Base-by-base conservation (phyloP, 1,140 invertebrate genomes). In the Drosophila azteca region DNA sequence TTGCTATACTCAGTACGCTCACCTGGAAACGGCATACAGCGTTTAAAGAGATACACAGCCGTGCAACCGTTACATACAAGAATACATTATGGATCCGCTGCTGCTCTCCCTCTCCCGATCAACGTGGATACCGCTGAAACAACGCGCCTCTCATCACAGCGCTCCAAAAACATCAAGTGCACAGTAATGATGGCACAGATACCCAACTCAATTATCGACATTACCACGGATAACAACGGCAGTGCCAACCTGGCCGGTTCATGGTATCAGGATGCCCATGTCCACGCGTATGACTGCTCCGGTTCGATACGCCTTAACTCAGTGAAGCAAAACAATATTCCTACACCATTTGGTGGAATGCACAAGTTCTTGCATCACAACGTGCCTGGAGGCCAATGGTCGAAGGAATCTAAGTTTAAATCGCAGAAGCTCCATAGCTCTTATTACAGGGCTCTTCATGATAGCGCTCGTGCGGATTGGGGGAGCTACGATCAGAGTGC, bases 291-390 rank as follows among this genome's bases (percentile, higher is more conserved):
- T 90, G 95, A 95, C 76, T 95, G 94, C 61, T 92, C 92, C n/a
- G 94, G 94, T 13, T 93, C 94, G 1, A 93, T 96, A 1, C 95
- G 93, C 90, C 89, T 96, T 2, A 94, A 94, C 67, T 94, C 95
- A 2, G 93, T 93, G 0, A 96, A 95, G 95, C 95, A 96, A 81
- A 95, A 93, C 29, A 95, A 95, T 91, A 95, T 96, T 0, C 95
- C 95, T 0, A 93, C 93, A 53, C 95, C 95, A n/a, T 95, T 94
- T 75, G 93, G 92, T 50, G 93, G 94, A 0, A 92, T 92, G 59
- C 93, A 94, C 24, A 92, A 92, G 31, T 92, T 92, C 3, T 94
- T 93, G 13, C 94, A 95, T 80, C 84, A 95, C 2, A 95, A 95
- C 70, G 95, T 96, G 95, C 95, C 95, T 0, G 95, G 95, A 1